Conservation (phyloP, 2,797 vertebrate species). For the Sebastiscus tertius region DNA sequence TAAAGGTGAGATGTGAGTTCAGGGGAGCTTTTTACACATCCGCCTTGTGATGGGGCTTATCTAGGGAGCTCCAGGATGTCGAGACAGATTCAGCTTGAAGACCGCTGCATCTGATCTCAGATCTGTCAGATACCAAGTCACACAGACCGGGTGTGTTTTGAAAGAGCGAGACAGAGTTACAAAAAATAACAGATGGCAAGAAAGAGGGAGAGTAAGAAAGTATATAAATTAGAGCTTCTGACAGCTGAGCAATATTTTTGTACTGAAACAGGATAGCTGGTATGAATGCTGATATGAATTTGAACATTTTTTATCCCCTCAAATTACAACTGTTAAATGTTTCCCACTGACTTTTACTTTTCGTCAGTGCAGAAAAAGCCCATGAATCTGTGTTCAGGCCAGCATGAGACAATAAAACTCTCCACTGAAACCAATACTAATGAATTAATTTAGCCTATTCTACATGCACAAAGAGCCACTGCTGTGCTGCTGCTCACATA, state of each 20-base stretch:
- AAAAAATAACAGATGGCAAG: background rate
- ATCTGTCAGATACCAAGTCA: constrained; percentile 30
- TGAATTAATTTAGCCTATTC: constrained; percentile 1
- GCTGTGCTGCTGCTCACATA: background rate
- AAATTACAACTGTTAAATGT: background rate
- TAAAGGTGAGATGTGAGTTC: constrained; percentile 79
- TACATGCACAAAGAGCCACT: background rate
- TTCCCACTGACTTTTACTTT: constrained; percentile 29
- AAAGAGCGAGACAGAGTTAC: constrained; percentile 14
- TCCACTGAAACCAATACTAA: constrained; percentile 18
- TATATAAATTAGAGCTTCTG: constrained; percentile 9
- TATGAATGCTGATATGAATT: constrained; percentile 12
- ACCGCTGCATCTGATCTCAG: constrained; percentile 34
- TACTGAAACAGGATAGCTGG: background rate
- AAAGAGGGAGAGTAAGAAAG: background rate
- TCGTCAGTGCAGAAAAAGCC: constrained; percentile 9
- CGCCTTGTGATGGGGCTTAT: constrained; percentile 4
- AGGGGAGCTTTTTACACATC: background rate
- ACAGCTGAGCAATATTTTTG: constrained; percentile 10
- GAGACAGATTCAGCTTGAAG: constrained; percentile 9
- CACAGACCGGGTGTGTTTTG: constrained; percentile 3
- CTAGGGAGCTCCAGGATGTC: constrained; percentile 4
- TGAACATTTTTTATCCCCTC: constrained; percentile 13
- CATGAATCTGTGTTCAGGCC: background rate
- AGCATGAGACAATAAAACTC: constrained; percentile 10